Evolutionary conservation across 2,797 vertebrate species (phyloP).

Genomic region (Strix occidentalis): DNA sequence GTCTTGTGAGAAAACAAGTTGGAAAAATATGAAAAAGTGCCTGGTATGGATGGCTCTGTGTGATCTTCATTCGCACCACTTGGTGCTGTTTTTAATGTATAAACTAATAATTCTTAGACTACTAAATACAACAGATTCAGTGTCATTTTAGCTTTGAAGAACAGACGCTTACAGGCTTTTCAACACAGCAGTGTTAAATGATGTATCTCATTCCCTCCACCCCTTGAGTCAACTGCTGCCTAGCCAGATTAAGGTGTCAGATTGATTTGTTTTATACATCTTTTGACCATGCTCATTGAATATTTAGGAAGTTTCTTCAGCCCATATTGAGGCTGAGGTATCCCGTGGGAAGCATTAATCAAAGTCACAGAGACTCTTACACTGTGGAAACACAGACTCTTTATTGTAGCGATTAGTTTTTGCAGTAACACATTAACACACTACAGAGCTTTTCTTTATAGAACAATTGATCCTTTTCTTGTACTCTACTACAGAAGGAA

Average conservation of each 20-base stretch:
- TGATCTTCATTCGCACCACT: conserved; percentile 60
- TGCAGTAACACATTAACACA: conserved; percentile 85
- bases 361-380: conserved; percentile 81
- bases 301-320: conserved; percentile 89
- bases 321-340: conserved; percentile 86
- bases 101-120: conserved; percentile 79
- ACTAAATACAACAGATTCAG: conserved; percentile 77
- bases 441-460: conserved; percentile 83
- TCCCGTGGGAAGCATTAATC: conserved; percentile 91
- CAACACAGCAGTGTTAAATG: conserved; percentile 90
- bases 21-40: conserved; percentile 46
- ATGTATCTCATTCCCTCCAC: conserved; percentile 84
- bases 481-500: conserved; percentile 72
- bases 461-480: conserved; percentile 86
- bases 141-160: conserved; percentile 81
- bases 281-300: conserved; percentile 92
- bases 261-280: conserved; percentile 91
- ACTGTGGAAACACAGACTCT: conserved; percentile 82
- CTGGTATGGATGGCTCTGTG: conserved; percentile 21
- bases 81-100: conserved; percentile 74
- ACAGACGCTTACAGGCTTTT: conserved; percentile 90
- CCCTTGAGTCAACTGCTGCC: conserved; percentile 89
- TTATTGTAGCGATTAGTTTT: conserved; percentile 85
- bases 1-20: conserved; percentile 52
- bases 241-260: conserved; percentile 92